These are phyloP conservation scores for Thalpophila matura DNA, from an alignment of 2,888 invertebrate genomes.

Conservation along the genomic window DNA sequence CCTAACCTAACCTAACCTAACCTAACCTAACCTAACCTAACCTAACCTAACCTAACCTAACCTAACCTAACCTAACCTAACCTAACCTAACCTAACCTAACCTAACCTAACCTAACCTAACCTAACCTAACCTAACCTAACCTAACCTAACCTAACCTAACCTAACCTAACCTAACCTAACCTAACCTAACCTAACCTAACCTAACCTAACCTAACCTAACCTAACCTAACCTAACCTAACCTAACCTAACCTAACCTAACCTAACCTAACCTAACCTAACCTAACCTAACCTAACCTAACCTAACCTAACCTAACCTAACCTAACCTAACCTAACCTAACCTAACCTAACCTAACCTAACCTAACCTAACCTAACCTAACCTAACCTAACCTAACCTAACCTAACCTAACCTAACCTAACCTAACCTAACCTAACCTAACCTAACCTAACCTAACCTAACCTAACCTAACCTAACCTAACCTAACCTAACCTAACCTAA, in stretches of 20 bases:
- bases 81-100: constrained; percentile 56
- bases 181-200: constrained; percentile 50
- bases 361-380: constrained; percentile 53
- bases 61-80: constrained; percentile 59
- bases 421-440: constrained; percentile 51
- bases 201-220: constrained; percentile 46
- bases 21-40: constrained; percentile 56
- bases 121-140: constrained; percentile 53
- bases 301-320: constrained; percentile 72
- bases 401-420: constrained; percentile 48
- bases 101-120: constrained; percentile 54
- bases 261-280: constrained; percentile 52
- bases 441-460: constrained; percentile 44
- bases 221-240: constrained; percentile 48
- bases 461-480: constrained; percentile 57
- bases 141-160: constrained; percentile 59
- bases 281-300: constrained; percentile 60
- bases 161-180: constrained; percentile 52
- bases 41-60: constrained; percentile 41
- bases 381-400: constrained; percentile 45
- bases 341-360: constrained; percentile 51
- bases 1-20: constrained; percentile 59
- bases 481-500: constrained; percentile 58
- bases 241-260: constrained; percentile 43
- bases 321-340: constrained; percentile 65